These are phyloP conservation scores for Cranoglanis bouderius DNA, from an alignment of 2,113 vertebrate genomes.

Conservation along the genomic window DNA sequence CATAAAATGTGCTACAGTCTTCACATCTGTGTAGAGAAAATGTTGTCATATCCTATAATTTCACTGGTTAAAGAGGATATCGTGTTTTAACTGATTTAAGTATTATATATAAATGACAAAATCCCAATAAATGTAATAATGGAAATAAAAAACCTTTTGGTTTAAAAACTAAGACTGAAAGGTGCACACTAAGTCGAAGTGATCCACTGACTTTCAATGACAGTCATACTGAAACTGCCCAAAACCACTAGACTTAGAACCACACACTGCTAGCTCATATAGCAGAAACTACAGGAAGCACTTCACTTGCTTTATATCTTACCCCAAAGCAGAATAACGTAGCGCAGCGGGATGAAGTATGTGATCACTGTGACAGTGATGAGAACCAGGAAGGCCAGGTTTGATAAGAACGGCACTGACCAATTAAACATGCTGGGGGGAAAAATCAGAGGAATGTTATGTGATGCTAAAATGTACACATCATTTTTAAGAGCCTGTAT, in stretches of 20 bases:
- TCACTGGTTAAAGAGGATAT: background rate
- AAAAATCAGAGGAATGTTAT: background rate
- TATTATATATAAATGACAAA: background rate
- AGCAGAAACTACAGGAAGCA: constrained; percentile 7
- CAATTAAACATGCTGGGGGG: constrained; percentile 91
- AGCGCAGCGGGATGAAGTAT: constrained; percentile 88
- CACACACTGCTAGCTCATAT: background rate
- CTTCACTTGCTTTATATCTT: constrained; percentile 67
- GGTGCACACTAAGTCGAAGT: background rate
- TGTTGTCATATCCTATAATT: background rate
- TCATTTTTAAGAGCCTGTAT: background rate
- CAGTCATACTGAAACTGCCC: background rate
- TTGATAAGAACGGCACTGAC: constrained; percentile 91
- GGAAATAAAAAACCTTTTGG: background rate
- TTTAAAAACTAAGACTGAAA: background rate
- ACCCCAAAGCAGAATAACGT: constrained; percentile 94
- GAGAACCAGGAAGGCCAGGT: constrained; percentile 85
- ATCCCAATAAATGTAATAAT: background rate
- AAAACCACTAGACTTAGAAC: background rate
- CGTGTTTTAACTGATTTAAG: background rate
- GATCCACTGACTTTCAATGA: background rate
- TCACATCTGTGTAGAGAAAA: background rate
- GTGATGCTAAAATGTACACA: background rate
- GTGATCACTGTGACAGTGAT: constrained; percentile 72
- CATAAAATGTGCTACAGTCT: background rate